Base-by-base conservation (phyloP, 2,888 invertebrate genomes). In the Nomada ruficornis region DNA sequence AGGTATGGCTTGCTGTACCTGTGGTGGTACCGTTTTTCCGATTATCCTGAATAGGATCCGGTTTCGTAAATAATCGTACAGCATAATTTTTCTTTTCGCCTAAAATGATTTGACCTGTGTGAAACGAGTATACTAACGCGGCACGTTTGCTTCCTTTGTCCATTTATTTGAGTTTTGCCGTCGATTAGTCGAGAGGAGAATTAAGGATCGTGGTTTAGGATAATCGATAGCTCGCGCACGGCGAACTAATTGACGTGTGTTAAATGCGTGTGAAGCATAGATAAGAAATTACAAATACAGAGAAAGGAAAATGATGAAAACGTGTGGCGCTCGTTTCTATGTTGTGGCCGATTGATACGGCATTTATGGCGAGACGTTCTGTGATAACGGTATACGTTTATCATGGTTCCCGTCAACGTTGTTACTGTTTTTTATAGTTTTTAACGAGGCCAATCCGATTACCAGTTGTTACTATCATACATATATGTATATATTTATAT, bases 371-470 rank as follows among this genome's bases (percentile, higher is more conserved):
- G 74, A 60, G 52, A 18, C n/a, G 9, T 5, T 36, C 26, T 15
- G 62, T 62, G 78, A 79, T 29, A 9, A 23, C 15, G 29, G 18
- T 11, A 9, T 7, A 13, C 13, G 54, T 50, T 54, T 47, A n/a
- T 73, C 72, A 54, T 67, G 42, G 44, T 54, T 23, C n/a, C 47
- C 52, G 63, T 62, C 73, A 71, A 74, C 63, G 64, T 81, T 78
- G 77, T 86, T 86, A 76, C 59, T 80, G 74, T 75, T 83, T 86
- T 74, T 84, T 79, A 75, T 86, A 79, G 84, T 82, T 86, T 86
- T 77, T 84, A 86, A 70, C 77, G 64, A 76, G 50, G 57, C 65
- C 54, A 72, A 47, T 29, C 63, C 44, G 59, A 62, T 63, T 50
- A 80, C 84, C 79, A 71, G 76, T 84, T 81, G 78, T 86, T 79